A percentile compares a stretch with the other conserved stretches of the same genome.
phyloP scores from a whole-genome alignment of 1,140 invertebrate species.

The Drosophila setifemur region DNA sequence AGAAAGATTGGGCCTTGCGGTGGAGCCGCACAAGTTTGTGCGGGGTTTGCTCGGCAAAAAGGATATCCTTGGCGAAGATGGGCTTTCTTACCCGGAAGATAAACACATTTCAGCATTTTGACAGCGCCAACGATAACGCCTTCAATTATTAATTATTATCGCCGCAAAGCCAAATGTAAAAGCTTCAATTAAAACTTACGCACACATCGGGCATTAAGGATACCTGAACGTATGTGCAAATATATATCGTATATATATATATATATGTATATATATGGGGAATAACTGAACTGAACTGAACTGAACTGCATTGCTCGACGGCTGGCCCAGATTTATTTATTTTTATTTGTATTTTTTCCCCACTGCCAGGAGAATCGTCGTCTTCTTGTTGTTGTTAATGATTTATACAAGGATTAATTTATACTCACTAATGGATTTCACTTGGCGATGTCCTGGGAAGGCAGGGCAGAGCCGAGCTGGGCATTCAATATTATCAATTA shows the following conservation, averaged over 20 bases:
- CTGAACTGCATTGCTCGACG: slow-evolving; percentile 43
- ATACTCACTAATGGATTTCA: slow-evolving; percentile 79
- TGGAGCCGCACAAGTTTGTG: slow-evolving; percentile 41
- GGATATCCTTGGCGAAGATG: no score
- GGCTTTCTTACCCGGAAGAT: no score
- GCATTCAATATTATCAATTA: slow-evolving; percentile 78
- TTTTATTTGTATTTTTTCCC: no score
- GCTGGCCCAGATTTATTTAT: slow-evolving; percentile 27
- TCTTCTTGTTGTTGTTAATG: slow-evolving; percentile 65
- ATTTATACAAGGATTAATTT: slow-evolving; percentile 77
- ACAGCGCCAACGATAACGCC: slow-evolving; percentile 40
- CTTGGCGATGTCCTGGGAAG: slow-evolving; percentile 39
- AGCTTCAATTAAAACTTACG: slow-evolving; percentile 69
- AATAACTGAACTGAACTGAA: not conserved
- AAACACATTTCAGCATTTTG: slow-evolving; percentile 53
- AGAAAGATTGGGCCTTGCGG: slow-evolving; percentile 34
- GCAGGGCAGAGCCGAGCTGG: slow-evolving; percentile 8
- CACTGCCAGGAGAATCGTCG: no score
- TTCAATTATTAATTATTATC: slow-evolving; percentile 77
- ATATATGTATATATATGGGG: not conserved
- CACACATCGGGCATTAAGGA: slow-evolving; percentile 20
- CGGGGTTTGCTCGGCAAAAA: no score
- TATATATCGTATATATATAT: no score
- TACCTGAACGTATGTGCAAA: slow-evolving; percentile 27
- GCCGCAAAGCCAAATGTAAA: slow-evolving; percentile 75